phyloP scores from a whole-genome alignment of 2,888 invertebrate species.

The Thumatha senex region DNA sequence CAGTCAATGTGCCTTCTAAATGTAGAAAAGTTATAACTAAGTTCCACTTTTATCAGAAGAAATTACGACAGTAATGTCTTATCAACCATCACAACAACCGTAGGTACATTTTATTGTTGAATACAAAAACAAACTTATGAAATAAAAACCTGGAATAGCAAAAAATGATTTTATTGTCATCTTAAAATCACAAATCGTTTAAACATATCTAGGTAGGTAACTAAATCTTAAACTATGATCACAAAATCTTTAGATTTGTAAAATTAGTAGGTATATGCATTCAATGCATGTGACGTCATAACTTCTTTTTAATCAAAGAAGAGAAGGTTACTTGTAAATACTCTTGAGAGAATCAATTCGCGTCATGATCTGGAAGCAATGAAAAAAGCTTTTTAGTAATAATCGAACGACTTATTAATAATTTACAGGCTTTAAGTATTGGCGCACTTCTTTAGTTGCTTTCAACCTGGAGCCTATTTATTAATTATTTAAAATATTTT shows the following conservation, averaged over 20 bases:
- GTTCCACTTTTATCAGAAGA: no score
- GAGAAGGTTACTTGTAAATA: neutral
- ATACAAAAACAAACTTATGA: slow-evolving; percentile 66
- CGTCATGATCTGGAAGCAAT: slow-evolving; percentile 60
- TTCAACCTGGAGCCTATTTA: no score
- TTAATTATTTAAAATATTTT: no score
- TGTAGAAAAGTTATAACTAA: slow-evolving; percentile 12
- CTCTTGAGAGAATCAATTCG: slow-evolving; percentile 21
- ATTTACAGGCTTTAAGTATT: no score
- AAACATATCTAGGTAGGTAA: no score
- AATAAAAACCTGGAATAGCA: slow-evolving; percentile 65
- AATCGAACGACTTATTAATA: no score
- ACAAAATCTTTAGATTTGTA: slow-evolving; percentile 19
- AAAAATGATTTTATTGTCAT: slow-evolving; percentile 63
- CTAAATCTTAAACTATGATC: neutral
- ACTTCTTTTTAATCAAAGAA: no score
- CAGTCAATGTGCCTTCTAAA: slow-evolving; percentile 20
- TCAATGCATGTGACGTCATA: neutral
- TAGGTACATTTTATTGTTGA: slow-evolving; percentile 63
- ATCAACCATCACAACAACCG: slow-evolving; percentile 34
- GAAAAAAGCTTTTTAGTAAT: slow-evolving; percentile 2
- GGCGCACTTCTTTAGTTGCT: no score
- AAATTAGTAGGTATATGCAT: slow-evolving; percentile 7
- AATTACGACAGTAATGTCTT: slow-evolving; percentile 12
- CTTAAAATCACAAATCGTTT: slow-evolving; percentile 8